phyloP scores from a whole-genome alignment of 2,797 vertebrate genomes.

The Tamandua tetradactyla region DNA sequence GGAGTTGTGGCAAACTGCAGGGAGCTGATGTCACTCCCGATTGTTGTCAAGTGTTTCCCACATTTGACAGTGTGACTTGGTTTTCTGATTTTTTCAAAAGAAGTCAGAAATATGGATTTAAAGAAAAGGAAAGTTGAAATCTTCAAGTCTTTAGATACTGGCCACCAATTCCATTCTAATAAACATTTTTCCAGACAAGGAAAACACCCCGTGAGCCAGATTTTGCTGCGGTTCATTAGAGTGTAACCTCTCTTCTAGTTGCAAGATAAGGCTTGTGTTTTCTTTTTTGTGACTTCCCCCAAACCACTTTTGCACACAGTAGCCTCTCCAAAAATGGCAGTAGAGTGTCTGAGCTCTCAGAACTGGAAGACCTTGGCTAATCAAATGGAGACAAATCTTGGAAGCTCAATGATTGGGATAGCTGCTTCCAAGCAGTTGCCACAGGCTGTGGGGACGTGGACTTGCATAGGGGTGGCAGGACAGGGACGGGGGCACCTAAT shows the following conservation, averaged over 20 bases:
- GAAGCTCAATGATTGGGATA: neutral
- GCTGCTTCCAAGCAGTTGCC: neutral
- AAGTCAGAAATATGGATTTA: neutral
- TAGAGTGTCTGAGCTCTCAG: neutral
- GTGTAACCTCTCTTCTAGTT: neutral
- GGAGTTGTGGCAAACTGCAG: neutral
- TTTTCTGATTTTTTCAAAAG: neutral
- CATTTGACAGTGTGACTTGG: neutral
- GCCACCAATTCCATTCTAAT: neutral
- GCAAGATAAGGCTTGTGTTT: neutral
- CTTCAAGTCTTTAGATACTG: neutral
- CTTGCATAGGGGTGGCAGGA: rapidly evolving
- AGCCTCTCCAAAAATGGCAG: neutral
- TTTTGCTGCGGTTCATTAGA: neutral
- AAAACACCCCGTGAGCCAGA: neutral
- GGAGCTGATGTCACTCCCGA: too few relatives aligned
- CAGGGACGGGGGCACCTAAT: neutral
- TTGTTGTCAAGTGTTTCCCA: neutral
- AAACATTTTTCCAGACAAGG: neutral
- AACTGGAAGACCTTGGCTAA: neutral
- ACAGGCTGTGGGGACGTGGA: rapidly evolving
- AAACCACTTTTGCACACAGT: rapidly evolving
- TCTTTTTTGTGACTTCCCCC: neutral
- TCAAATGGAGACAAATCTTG: rapidly evolving
- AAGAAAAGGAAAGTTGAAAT: neutral